Evolutionary conservation across 2,113 vertebrate species (phyloP), one percentile per base, ranked within the genome.

Genomic region (Sarotherodon lohbergeri): DNA sequence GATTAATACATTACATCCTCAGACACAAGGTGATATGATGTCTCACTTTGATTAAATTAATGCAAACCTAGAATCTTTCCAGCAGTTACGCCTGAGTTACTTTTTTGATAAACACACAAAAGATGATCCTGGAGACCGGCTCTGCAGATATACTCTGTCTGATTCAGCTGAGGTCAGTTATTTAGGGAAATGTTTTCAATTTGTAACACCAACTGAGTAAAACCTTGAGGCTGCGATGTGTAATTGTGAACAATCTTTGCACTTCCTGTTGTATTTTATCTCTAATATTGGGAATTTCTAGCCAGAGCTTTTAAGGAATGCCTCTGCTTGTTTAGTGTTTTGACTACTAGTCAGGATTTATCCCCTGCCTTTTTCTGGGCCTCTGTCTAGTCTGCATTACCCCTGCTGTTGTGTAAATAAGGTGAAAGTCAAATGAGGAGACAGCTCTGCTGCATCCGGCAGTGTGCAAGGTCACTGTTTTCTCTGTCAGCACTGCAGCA

Each of bases 351-450:
- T 50, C 63, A 48, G 41, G 41, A 59, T 73, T 82, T 57, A 73
- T 63, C 29, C 63, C 13, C 17, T 82, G 8, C n/a, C 11, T 29
- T 24, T 80, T 66, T 82, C 66, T 56, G 85, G 81, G 91, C 82
- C 50, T 59, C 34, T 22, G 85, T 84, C 55, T 79, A 85, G 52
- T 54, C 71, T 82, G 76, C 57, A 61, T 63, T 54, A 80, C 43
- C 78, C 82, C 86, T 82, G 82, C 87, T 93, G 91, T 86, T 91
- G 89, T 93, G 88, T 92, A 91, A 90, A 90, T 87, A 92, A 80
- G 43, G 56, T 79, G 80, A 90, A 83, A 90, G 86, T 87, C 80
- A 91, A 94, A 91, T 73, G 89, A 90, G 88, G 85, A 91, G 94
- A 41, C 88, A 81, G 88, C 87, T 83, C 22, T 9, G 24, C 90